phyloP scores from a whole-genome alignment of 2,888 invertebrate species.

The Microplitis manilae region DNA sequence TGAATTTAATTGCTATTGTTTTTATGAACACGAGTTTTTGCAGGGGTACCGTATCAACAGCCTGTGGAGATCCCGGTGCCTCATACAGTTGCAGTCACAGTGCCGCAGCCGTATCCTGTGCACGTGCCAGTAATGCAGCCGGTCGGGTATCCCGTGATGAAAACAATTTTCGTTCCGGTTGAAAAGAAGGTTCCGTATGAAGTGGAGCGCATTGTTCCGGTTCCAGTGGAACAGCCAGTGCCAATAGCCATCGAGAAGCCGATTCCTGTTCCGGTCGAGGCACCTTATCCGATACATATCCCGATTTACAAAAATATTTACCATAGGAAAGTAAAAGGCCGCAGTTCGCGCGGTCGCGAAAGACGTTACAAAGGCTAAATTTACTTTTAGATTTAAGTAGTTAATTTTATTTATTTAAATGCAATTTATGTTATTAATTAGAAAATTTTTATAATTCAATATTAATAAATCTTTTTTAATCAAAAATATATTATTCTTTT shows the following conservation, averaged over 20 bases:
- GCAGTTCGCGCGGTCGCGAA: conserved; percentile 48
- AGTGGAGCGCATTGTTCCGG: conserved; percentile 78
- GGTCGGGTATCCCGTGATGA: conserved; percentile 72
- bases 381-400: not conserved
- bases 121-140: conserved; percentile 79
- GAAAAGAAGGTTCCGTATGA: conserved; percentile 82
- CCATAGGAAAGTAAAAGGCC: conserved; percentile 70
- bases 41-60: conserved; percentile 76
- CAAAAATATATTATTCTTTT: no score
- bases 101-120: conserved; percentile 78
- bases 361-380: conserved; percentile 24
- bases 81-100: conserved; percentile 64
- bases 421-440: no score
- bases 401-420: no score
- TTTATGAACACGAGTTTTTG: not conserved
- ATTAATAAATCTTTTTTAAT: no score
- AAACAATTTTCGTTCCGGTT: conserved; percentile 79
- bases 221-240: conserved; percentile 79
- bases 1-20: not conserved
- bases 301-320: conserved; percentile 82
- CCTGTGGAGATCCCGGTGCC: conserved; percentile 78
- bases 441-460: no score
- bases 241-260: conserved; percentile 81
- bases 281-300: conserved; percentile 80
- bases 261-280: conserved; percentile 79